Base-by-base conservation (phyloP, 1,140 invertebrate species). In the Drosophila jambulina region DNA sequence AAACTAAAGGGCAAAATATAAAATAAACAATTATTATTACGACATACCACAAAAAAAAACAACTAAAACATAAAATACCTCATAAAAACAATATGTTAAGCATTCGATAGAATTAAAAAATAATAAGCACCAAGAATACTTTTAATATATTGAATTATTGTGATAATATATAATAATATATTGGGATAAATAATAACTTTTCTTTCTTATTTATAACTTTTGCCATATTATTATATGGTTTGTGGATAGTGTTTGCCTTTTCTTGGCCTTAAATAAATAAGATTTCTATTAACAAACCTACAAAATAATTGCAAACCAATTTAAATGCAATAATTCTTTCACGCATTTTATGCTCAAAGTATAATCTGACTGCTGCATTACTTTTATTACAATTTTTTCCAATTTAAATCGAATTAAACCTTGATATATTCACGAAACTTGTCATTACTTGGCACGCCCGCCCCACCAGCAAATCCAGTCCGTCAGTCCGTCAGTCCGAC, bases 391-490 rank as follows among this genome's bases (percentile, higher is more conserved):
- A 40, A 2, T 58, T 63, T 49, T 57, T 64, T 75, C 34, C 53
- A 32, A 75, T 65, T 43, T 36, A 38, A 75, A 75, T 56, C 36
- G 38, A 49, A 15, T 42, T 23, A 45, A 49, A 64, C 69, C 69
- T 72, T 72, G 65, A 49, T 21, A 15, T 59, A 59, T 71, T 72
- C 69, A 71, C 38, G 36, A 54, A 75, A 51, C 56, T 53, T 74
- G 69, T 72, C 58, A 78, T 71, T 59, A 54, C 29, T 2, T 48
- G 27, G 32, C 25, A 38, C 58, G 34, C n/a, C 60, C 64, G 63
- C 42, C 21, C 57, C 57, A 46, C 40, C n/a, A 17, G 54, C 49
- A 27, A 43, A 49, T 78, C 32, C 71, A 58, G 58, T 67, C 17
- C 3, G 32, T 19, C 60, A 13, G 45, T 25, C 43, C 19, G 58